Evolutionary conservation across 2,888 invertebrate genomes (phyloP).

Genomic region (Hesperia comma): DNA sequence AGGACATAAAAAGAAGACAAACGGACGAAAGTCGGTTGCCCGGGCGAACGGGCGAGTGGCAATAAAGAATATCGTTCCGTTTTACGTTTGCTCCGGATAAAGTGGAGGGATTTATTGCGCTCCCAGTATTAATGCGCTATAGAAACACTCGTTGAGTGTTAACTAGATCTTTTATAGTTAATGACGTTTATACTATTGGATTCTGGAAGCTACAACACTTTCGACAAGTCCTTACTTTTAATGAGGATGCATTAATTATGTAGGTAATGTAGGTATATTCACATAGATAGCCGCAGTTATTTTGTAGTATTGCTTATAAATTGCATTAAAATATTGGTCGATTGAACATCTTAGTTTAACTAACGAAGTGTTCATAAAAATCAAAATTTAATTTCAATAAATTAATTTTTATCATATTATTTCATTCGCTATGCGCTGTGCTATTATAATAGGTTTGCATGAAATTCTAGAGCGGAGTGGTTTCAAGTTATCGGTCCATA

Average conservation of each 20-base stretch:
- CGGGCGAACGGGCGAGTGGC: conserved; percentile 33
- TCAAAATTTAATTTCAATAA: no score
- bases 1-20: conserved; percentile 30
- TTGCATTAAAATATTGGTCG: no score
- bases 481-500: no score
- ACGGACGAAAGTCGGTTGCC: conserved; percentile 26
- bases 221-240: not conserved
- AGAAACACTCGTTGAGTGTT: conserved; percentile 39
- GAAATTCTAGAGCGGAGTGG: no score
- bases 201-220: not conserved
- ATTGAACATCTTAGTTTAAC: no score
- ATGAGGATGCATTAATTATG: not conserved
- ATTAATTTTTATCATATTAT: no score
- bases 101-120: conserved; percentile 38
- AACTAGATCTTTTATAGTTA: conserved; percentile 33
- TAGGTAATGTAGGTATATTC: no score
- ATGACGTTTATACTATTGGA: conserved; percentile 17
- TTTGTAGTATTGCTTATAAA: no score
- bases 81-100: conserved; percentile 42
- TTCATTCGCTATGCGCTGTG: no score
- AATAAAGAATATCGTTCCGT: conserved; percentile 40
- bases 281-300: no score
- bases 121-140: conserved; percentile 37
- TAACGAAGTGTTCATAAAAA: no score
- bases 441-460: no score